Evolutionary conservation across 2,113 vertebrate genomes (phyloP).

Genomic region (Coregonus clupeaformis): DNA sequence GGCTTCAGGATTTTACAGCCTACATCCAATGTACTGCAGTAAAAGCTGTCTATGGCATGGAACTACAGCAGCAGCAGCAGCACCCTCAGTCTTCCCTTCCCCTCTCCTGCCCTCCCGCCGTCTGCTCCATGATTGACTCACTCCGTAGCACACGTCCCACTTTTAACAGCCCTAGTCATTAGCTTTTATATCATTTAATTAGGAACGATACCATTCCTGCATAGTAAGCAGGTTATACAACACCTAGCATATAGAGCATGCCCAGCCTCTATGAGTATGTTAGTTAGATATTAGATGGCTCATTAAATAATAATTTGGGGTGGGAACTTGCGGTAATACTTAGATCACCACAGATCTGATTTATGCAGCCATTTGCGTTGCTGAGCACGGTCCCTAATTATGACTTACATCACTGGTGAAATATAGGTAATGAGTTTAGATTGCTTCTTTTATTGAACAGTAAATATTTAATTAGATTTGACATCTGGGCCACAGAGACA

Average conservation of each 20-base stretch:
- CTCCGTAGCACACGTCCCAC: slow-evolving; percentile 37
- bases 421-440: slow-evolving; percentile 11
- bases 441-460: slow-evolving; percentile 26
- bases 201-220: slow-evolving; percentile 35
- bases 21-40: slow-evolving; percentile 40
- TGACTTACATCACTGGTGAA: slow-evolving; percentile 8
- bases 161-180: slow-evolving; percentile 52
- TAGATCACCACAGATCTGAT: neutral
- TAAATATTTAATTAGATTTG: slow-evolving; percentile 6
- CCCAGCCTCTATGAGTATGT: slow-evolving; percentile 23
- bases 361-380: slow-evolving; percentile 33
- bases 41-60: neutral
- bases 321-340: slow-evolving; percentile 3
- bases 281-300: slow-evolving; percentile 43
- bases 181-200: slow-evolving; percentile 58
- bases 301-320: neutral
- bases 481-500: slow-evolving; percentile 10
- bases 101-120: neutral
- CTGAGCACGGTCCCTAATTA: slow-evolving; percentile 25
- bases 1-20: slow-evolving; percentile 39
- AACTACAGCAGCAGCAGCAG: neutral
- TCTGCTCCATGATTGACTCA: slow-evolving; percentile 34
- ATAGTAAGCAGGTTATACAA: slow-evolving; percentile 39
- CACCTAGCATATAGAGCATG: slow-evolving; percentile 24
- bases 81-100: neutral